These are phyloP conservation scores for Ptilodon capucinus DNA, from an alignment of 2,888 invertebrate species.

Conservation along the genomic window DNA sequence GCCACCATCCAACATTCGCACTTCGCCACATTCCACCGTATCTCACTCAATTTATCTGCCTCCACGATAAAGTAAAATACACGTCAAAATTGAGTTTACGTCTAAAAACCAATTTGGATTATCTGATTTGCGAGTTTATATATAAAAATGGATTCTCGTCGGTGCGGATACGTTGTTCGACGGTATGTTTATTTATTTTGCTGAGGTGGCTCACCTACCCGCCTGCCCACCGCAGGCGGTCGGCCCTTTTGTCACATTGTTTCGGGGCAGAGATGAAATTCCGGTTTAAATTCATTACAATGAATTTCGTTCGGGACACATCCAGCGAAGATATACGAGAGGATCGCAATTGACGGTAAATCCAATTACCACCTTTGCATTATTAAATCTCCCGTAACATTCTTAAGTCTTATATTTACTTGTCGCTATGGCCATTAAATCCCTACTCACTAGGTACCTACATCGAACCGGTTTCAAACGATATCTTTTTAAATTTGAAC, in stretches of 20 bases:
- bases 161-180: conserved; percentile 31
- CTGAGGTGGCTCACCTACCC: conserved; percentile 17
- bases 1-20: conserved; percentile 37
- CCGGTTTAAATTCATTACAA: not conserved
- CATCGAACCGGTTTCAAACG: not conserved
- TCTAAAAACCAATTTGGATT: conserved; percentile 80
- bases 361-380: not conserved
- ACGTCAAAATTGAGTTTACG: conserved; percentile 78
- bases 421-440: too few species aligned
- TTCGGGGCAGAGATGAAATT: not conserved
- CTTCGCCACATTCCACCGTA: conserved; percentile 53
- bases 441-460: too few species aligned
- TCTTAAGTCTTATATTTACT: not conserved
- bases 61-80: conserved; percentile 74
- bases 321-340: not conserved
- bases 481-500: not conserved
- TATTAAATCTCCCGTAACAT: too few species aligned
- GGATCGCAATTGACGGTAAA: not conserved
- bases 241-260: not conserved
- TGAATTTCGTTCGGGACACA: too few species aligned
- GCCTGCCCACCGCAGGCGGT: not conserved
- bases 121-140: conserved; percentile 76
- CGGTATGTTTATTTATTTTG: conserved; percentile 37
- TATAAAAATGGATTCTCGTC: conserved; percentile 53
- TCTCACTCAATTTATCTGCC: conserved; percentile 75